Evolutionary conservation across 1,140 invertebrate genomes (phyloP), one percentile per base, ranked within the genome.

Genomic region (Lordiphosa mommai): DNA sequence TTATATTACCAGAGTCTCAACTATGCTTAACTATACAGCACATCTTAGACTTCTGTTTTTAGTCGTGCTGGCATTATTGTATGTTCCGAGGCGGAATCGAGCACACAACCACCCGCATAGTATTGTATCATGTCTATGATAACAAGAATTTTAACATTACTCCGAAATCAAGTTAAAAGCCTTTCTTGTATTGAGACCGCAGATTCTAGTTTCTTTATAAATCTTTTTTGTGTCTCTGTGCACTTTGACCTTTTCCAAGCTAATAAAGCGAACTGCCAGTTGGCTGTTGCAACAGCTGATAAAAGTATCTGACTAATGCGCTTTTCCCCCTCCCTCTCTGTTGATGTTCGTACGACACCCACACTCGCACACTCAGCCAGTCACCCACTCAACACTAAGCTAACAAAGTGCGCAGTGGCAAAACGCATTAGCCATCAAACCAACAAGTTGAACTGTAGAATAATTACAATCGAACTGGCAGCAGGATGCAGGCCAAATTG

Each of bases 401-500:
- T 27, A 41, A 48, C 61, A 53, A 38, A 52, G 65, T 59, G 60
- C 61, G 23, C 16, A 61, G 61, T 61, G 50, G 48, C 43, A 52
- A 58, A 80, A 64, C 56, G 67, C 72, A 84, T 84, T 84, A 76
- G 76, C 66, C 72, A 34, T 32, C 33, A 48, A 47, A 68, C 65
- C 65, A 72, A 77, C 61, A 64, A 84, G 76, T 61, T 72, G 10
- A 52, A 77, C 71, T 56, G 38, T 36, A 37, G 51, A 82, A 84
- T 80, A 80, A 80, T 80, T 80, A 72, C 77, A 67, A 80, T 68
- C 50, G 77, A 72, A 63, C 77, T 33, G 63, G 30, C 37, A 59
- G 12, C 10, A 14, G 20, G 27, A 13, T 20, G 43, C 17, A 13
- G 17, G 3, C 37, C 61, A 82, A 76, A 67, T 65, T 61, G 43